These are phyloP conservation scores for Rhinoraja longicauda DNA, from an alignment of 2,797 vertebrate genomes.

Conservation along the genomic window DNA sequence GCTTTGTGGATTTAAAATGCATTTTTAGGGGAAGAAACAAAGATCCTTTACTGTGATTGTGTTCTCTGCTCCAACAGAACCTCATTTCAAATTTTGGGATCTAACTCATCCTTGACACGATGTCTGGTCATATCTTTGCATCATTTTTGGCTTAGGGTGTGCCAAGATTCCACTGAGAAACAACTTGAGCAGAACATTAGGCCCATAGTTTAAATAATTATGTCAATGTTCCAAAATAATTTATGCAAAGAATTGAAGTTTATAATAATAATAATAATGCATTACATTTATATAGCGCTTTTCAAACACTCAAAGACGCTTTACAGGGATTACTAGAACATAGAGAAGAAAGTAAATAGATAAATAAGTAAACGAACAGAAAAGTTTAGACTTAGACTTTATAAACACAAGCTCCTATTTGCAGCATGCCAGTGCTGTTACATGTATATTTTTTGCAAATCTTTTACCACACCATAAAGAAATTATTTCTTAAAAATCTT, in stretches of 20 bases:
- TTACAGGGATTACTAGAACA: too few relatives aligned
- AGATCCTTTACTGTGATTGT: not conserved
- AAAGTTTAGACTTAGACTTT: not conserved
- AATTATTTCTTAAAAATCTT: constrained; percentile 13
- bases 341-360: too few relatives aligned
- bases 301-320: too few relatives aligned
- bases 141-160: not conserved
- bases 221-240: not conserved
- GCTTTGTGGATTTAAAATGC: not conserved
- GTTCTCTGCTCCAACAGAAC: not conserved
- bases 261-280: too few relatives aligned
- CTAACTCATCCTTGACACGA: not conserved
- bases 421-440: constrained; percentile 11
- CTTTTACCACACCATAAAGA: not conserved
- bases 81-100: not conserved
- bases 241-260: not conserved
- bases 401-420: not conserved
- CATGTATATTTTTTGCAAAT: not conserved
- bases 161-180: not conserved
- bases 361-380: too few relatives aligned
- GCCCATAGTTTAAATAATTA: not conserved
- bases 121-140: not conserved
- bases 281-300: too few relatives aligned
- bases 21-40: not conserved
- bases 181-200: not conserved